phyloP scores from a whole-genome alignment of 2,797 vertebrate genomes.

The Chelidonichthys spinosus region DNA sequence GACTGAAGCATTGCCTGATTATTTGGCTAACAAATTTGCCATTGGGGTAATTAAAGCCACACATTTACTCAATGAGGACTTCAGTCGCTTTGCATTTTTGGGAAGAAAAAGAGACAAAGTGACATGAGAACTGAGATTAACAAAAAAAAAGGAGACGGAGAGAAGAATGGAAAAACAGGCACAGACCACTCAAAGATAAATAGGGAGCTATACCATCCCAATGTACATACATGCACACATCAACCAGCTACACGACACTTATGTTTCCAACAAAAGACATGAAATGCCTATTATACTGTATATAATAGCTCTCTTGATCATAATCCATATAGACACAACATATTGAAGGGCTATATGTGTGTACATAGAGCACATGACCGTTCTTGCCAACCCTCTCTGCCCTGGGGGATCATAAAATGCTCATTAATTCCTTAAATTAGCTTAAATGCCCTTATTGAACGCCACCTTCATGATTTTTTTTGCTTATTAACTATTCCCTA shows the following conservation, averaged over 20 bases:
- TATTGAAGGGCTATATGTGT: slow-evolving; percentile 70
- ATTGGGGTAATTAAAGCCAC: slow-evolving; percentile 55
- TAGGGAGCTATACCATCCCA: slow-evolving; percentile 13
- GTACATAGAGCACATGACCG: slow-evolving; percentile 67
- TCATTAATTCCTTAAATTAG: slow-evolving; percentile 82
- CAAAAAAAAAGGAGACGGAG: background rate
- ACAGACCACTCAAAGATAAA: slow-evolving; percentile 36
- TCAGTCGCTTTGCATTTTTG: slow-evolving; percentile 30
- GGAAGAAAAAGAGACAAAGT: slow-evolving; percentile 2
- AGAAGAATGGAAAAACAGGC: background rate
- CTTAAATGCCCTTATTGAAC: slow-evolving; percentile 80
- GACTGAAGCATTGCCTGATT: slow-evolving; percentile 23
- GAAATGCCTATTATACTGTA: slow-evolving; percentile 44
- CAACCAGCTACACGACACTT: slow-evolving; percentile 26
- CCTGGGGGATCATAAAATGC: slow-evolving; percentile 75
- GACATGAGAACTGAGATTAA: background rate
- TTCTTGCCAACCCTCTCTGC: slow-evolving; percentile 49
- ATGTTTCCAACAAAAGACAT: slow-evolving; percentile 50
- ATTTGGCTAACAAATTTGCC: slow-evolving; percentile 42
- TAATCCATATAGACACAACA: slow-evolving; percentile 75
- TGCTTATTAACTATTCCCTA: slow-evolving; percentile 79
- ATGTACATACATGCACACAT: slow-evolving; percentile 32
- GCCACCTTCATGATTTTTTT: slow-evolving; percentile 77
- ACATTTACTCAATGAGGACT: slow-evolving; percentile 37
- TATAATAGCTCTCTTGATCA: slow-evolving; percentile 55